Evolutionary conservation across 2,113 vertebrate species (phyloP).

Genomic region (Panurus biarmicus): DNA sequence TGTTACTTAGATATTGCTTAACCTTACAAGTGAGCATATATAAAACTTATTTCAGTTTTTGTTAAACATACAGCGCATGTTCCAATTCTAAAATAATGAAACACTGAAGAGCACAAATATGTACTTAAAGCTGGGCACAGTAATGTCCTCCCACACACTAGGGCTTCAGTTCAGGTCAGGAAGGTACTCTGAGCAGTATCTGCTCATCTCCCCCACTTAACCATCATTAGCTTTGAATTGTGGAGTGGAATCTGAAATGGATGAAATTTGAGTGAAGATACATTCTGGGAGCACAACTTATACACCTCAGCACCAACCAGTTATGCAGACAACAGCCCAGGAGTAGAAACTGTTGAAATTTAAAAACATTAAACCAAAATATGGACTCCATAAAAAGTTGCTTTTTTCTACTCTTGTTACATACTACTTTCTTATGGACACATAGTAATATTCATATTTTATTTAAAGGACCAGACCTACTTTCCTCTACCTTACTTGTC

Average conservation of each 20-base stretch:
- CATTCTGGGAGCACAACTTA: rapidly evolving
- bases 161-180: neutral
- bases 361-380: neutral
- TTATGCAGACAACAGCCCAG: neutral
- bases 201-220: neutral
- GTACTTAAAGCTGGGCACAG: neutral
- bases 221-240: neutral
- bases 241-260: neutral
- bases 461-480: neutral
- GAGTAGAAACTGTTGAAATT: neutral
- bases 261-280: neutral
- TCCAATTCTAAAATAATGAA: neutral
- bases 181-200: neutral
- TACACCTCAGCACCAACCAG: neutral
- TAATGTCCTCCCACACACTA: neutral
- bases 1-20: neutral
- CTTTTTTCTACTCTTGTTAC: neutral
- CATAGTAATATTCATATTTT: neutral
- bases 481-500: neutral
- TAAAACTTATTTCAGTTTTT: neutral
- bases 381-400: neutral
- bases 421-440: neutral
- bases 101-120: neutral
- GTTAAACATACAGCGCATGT: neutral
- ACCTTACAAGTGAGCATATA: neutral